phyloP scores from a whole-genome alignment of 2,113 vertebrate genomes.

The Leptobrachium leishanense region DNA sequence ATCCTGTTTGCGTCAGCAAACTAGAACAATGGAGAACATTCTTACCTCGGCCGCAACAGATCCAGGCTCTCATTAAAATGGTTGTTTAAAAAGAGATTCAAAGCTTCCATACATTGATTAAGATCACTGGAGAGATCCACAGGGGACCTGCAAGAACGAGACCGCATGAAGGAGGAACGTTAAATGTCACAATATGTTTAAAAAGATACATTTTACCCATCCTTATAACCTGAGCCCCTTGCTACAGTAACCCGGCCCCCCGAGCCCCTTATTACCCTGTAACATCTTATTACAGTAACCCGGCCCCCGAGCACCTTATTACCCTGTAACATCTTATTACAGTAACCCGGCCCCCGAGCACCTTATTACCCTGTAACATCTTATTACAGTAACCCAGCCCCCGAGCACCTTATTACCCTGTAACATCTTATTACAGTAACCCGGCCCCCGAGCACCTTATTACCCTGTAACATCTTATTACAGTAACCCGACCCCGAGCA shows the following conservation, averaged over 20 bases:
- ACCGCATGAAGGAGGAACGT: too few relatives aligned
- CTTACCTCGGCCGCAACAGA: conserved; percentile 70
- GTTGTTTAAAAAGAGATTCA: conserved; percentile 79
- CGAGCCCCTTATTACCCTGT: neutral
- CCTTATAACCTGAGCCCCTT: neutral
- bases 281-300: neutral
- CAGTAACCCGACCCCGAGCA: too few relatives aligned
- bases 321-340: neutral
- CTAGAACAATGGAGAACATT: too few relatives aligned
- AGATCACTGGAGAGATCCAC: conserved; percentile 55
- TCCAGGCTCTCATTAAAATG: conserved; percentile 76
- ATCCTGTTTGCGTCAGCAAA: too few relatives aligned
- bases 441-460: neutral
- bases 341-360: neutral
- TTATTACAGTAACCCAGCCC: neutral
- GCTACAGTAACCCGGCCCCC: neutral
- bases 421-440: neutral
- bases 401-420: neutral
- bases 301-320: neutral
- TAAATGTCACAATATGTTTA: too few relatives aligned
- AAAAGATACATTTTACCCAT: too few relatives aligned
- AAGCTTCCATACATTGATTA: conserved; percentile 75
- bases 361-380: neutral
- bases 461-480: too few relatives aligned
- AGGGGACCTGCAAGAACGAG: conserved; percentile 5